phyloP scores from a whole-genome alignment of 2,113 vertebrate genomes.

The Brachyistius frenatus region DNA sequence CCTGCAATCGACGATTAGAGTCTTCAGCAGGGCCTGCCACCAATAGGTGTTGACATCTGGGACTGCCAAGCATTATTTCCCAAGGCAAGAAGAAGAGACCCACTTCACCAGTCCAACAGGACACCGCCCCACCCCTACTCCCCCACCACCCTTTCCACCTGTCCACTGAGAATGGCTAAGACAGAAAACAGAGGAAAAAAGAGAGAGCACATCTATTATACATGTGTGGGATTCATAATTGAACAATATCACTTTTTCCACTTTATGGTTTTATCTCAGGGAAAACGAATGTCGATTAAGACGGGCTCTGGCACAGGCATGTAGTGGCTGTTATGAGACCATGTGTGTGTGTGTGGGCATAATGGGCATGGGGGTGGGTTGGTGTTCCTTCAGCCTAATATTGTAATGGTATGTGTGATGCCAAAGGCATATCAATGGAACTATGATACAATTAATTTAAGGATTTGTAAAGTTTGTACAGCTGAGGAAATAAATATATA shows the following conservation, averaged over 20 bases:
- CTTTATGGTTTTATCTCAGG: conserved; percentile 88
- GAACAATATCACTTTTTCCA: conserved; percentile 89
- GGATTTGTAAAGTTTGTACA: conserved; percentile 16
- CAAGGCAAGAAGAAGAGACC: conserved; percentile 71
- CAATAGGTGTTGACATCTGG: conserved; percentile 78
- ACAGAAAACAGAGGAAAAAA: conserved; percentile 70
- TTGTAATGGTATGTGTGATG: not conserved
- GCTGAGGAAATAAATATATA: not conserved
- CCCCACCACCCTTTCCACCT: conserved; percentile 9
- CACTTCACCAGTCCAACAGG: conserved; percentile 70
- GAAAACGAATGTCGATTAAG: conserved; percentile 90
- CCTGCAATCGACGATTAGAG: conserved; percentile 73
- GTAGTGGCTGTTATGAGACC: conserved; percentile 28
- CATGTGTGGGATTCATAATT: conserved; percentile 92
- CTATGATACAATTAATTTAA: not conserved
- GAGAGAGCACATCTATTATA: conserved; percentile 88
- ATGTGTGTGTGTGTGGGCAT: conserved; percentile 9
- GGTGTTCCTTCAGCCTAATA: conserved; percentile 7
- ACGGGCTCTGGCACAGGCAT: conserved; percentile 82
- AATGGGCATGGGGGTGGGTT: conserved; percentile 10
- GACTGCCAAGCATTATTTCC: conserved; percentile 79
- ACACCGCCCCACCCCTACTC: conserved; percentile 63
- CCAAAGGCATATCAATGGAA: conserved; percentile 4
- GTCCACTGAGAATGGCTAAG: conserved; percentile 72
- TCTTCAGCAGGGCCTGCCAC: conserved; percentile 73